Base-by-base conservation (phyloP, 2,888 invertebrate species). In the Hydrotaea diabolus region DNA sequence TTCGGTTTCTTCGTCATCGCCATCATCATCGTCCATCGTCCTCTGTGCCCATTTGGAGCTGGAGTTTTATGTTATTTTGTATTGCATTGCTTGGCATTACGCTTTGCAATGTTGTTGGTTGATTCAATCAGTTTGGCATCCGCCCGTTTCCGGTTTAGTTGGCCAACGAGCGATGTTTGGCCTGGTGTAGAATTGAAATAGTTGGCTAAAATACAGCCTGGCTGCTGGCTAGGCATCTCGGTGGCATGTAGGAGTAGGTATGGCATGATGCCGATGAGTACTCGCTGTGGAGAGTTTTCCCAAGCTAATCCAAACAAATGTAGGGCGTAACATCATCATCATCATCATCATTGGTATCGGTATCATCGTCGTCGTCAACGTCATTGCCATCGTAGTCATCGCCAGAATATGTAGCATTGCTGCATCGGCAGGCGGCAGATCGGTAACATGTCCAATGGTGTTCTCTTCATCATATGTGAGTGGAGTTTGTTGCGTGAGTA, bases 91-190 rank as follows among this genome's bases (percentile, higher is more conserved):
- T 59, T 15, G 43, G 43, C 71, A 36, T 66, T 77, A 17, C 57
- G 19, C 46, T 69, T 46, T 46, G 66, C 46, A 36, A 77, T 71
- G 64, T 81, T 87, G 87, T 86, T 86, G 90, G 87, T 86, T 86
- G 90, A 90, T 90, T 90, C 90, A 90, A 91, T 91, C 90, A 86
- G 87, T 87, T 88, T 90, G 91, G 90, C 88, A 90, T 90, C 90
- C 91, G 89, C 88, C 89, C 87, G 87, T 88, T 91, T 90, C 90
- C 90, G 91, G 89, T 90, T 88, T 83, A 82, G 72, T 79, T 74
- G 59, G 43, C 64, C 39, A 31, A 4, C 75, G 72, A 49, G 36
- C 36, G 36, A 36, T 36, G 36, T 39, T 13, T 39, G 39, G 39
- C 5, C 8, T 36, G 36, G 36, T 36, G 8, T n/a, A 59, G 26